These are phyloP conservation scores for Lydus trimaculatus DNA, from an alignment of 2,888 invertebrate species.

Conservation along the genomic window DNA sequence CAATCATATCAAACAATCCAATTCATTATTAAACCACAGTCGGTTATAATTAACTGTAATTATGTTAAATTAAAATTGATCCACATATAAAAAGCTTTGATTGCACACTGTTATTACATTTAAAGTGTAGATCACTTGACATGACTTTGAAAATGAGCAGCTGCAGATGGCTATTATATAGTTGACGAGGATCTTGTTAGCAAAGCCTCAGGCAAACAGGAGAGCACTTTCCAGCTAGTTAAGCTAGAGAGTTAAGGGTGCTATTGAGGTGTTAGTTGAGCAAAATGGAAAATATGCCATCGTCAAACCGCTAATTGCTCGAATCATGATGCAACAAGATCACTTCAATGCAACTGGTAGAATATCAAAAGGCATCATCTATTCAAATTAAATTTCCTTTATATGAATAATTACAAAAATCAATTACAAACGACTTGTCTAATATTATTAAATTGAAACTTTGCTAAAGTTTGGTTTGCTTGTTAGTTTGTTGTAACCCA, in stretches of 20 bases:
- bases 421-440: no score
- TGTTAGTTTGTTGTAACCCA: not conserved
- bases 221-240: constrained; percentile 31
- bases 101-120: constrained; percentile 24
- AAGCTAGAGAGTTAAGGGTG: constrained; percentile 22
- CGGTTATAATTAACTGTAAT: constrained; percentile 18
- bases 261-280: constrained; percentile 32
- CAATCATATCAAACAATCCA: not conserved
- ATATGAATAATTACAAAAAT: no score
- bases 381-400: no score
- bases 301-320: not conserved
- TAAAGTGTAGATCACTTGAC: constrained; percentile 26
- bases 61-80: constrained; percentile 21
- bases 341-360: no score
- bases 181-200: constrained; percentile 35
- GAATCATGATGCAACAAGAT: no score
- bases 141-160: constrained; percentile 33
- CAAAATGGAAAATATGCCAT: constrained; percentile 13
- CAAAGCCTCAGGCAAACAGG: constrained; percentile 27
- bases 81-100: constrained; percentile 11
- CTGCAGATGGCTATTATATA: constrained; percentile 33
- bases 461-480: no score
- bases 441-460: no score
- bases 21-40: not conserved
- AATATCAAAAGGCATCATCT: no score